phyloP scores from a whole-genome alignment of 1,140 invertebrate genomes.

The Caerostris extrusa region DNA sequence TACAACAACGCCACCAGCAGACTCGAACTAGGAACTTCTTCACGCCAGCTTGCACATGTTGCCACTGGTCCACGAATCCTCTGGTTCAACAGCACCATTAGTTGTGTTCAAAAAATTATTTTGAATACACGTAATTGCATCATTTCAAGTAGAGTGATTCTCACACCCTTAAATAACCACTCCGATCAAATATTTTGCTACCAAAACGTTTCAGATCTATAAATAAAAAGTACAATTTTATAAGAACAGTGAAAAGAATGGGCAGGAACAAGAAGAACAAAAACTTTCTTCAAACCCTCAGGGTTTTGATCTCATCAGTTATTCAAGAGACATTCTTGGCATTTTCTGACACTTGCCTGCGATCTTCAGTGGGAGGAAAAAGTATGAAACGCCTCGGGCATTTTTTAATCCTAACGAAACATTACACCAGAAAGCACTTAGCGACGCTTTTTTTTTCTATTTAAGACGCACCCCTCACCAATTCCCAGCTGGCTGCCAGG shows the following conservation, averaged over 20 bases:
- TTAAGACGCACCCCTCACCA: background rate
- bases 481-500: background rate
- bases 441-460: background rate
- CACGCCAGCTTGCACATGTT: too few relatives aligned
- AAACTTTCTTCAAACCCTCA: background rate
- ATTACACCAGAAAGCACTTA: slow-evolving; percentile 10
- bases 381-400: background rate
- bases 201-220: accelerated
- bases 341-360: background rate
- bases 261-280: background rate
- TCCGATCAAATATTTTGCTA: too few relatives aligned
- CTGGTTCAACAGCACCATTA: too few relatives aligned
- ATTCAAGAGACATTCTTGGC: background rate
- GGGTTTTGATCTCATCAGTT: background rate
- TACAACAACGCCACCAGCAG: too few relatives aligned
- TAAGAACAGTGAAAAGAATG: background rate
- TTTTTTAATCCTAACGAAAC: slow-evolving; percentile 16
- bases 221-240: background rate
- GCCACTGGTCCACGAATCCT: too few relatives aligned
- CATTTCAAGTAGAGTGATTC: too few relatives aligned
- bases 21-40: too few relatives aligned
- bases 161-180: too few relatives aligned
- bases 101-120: too few relatives aligned
- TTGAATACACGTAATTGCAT: too few relatives aligned
- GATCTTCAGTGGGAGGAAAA: background rate